Evolutionary conservation across 1,140 invertebrate genomes (phyloP), one percentile per base, ranked within the genome.

Genomic region (Eueides isabella): DNA sequence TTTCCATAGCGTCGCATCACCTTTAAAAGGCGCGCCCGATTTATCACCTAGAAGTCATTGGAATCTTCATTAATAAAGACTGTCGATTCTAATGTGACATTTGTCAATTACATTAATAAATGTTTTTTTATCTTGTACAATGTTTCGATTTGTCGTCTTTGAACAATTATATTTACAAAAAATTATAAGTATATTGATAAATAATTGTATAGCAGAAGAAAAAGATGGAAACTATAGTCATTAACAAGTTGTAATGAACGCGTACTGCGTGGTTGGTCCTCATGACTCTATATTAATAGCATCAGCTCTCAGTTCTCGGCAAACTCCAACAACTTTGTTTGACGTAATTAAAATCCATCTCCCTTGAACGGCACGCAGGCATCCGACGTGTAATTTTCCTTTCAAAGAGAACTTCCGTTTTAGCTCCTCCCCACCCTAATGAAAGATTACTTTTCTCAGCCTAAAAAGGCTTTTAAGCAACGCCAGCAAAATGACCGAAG

Each of bases 381-480:
- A 90, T 88, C 82, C 89, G 87, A 90, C 88, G 86, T 87, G 89
- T 92, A 93, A 93, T 93, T 93, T 93, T 93, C 87, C 86, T 92
- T 93, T 91, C 85, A 93, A 91, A 92, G 88, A 90, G 88, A 91
- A 91, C 89, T 93, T 93, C 90, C 90, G 90, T 93, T 91, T 92
- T 88, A 93, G 89, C 88, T 86, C 87, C 89, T 89, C 90, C 86
- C 86, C 79, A 80, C 80, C 84, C 90, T 89, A 89, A 91, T 91
- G 91, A 93, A 92, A 93, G 91, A 92, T 93, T 93, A 93, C 91
- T 92, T 92, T 92, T 86, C 89, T 87, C 83, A 87, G 90, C 85
- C 90, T 90, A 92, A 93, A 93, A 93, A 93, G 91, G 91, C 91
- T 93, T 93, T 93, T 92, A 93, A 93, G 89, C 89, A 93, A 85